A percentile compares a stretch with the other conserved stretches of the same genome.
These are phyloP conservation scores for Xiphias gladius DNA, from an alignment of 2,113 vertebrate genomes.

Conservation along the genomic window DNA sequence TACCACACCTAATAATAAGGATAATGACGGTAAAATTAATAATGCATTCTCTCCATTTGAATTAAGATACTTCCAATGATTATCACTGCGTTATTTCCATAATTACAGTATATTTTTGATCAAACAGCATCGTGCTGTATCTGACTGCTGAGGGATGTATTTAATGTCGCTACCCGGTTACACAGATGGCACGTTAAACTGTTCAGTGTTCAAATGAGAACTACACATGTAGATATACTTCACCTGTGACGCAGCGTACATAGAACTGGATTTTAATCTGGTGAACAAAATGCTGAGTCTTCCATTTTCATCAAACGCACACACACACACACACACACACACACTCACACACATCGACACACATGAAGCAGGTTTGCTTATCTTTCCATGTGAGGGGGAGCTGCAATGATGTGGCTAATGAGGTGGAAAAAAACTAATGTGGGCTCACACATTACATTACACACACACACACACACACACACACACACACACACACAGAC, in stretches of 20 bases:
- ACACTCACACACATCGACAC: conserved; percentile 11
- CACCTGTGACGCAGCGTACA: not conserved
- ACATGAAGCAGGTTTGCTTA: conserved; percentile 16
- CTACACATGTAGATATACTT: not conserved
- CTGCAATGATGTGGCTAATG: conserved; percentile 80
- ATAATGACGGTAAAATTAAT: too few relatives aligned
- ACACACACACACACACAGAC: conserved; percentile 29
- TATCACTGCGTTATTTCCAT: not conserved
- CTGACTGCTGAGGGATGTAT: not conserved
- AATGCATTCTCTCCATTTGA: too few relatives aligned
- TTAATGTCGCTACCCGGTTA: not conserved
- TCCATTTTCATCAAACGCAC: conserved; percentile 16
- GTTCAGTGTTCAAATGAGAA: not conserved
- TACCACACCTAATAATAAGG: not conserved
- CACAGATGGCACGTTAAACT: not conserved
- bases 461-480: conserved; percentile 25
- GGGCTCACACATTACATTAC: conserved; percentile 66
- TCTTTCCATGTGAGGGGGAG: conserved; percentile 49
- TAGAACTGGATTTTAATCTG: conserved; percentile 37
- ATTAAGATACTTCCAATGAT: too few relatives aligned
- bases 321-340: conserved; percentile 21
- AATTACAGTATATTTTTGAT: not conserved
- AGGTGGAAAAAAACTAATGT: conserved; percentile 81
- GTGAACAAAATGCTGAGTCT: conserved; percentile 52
- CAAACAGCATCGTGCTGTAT: not conserved